Base-by-base conservation (phyloP, 2,113 vertebrate species). In the Pseudois nayaur region DNA sequence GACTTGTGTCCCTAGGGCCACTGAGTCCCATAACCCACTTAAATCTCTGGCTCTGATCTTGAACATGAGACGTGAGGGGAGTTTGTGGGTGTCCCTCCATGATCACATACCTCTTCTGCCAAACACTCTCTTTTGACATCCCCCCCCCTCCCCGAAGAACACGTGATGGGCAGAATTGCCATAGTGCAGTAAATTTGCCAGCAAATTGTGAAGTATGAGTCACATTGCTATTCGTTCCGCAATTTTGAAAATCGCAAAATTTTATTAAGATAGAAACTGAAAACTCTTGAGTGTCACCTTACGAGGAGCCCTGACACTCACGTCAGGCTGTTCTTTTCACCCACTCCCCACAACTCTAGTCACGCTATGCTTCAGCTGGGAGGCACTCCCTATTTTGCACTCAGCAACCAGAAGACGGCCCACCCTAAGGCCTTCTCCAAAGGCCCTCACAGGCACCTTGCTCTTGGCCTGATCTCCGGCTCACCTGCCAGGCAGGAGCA, bases 211-310 rank as follows among this genome's bases (percentile, higher is more conserved):
- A 97, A 92, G 76, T 87, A 83, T 97, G 97, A 98, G 94, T 98
- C 96, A 97, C 13, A 31, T 45, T 71, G 95, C 74, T 94, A 59
- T 86, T 96, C 91, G 83, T 64, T 83, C 97, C 81, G 78, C 62
- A 55, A 6, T 89, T 94, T 43, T 94, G 83, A 97, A 96, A 97
- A 96, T n/a, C 16, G 60, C 86, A 91, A 91, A 94, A 92, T 19
- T 84, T 97, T 86, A 98, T 95, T 91, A 93, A 95, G 93, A 97
- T 87, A 59, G 97, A 98, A 98, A 98, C 95, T 25, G 86, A 96
- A 94, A 97, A 96, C 89, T 83, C 55, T 59, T 59, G 87, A 96
- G 64, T 59, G 82, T 97, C 82, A 57, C 85, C 60, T 96, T 59
- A 4, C 4, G n/a, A 93, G 95, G 86, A 97, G 81, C 33, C 93